A percentile compares a stretch with the other conserved stretches of the same genome.
Conservation (phyloP, 1,140 invertebrate species). For the Akabosia matsudoensis region DNA sequence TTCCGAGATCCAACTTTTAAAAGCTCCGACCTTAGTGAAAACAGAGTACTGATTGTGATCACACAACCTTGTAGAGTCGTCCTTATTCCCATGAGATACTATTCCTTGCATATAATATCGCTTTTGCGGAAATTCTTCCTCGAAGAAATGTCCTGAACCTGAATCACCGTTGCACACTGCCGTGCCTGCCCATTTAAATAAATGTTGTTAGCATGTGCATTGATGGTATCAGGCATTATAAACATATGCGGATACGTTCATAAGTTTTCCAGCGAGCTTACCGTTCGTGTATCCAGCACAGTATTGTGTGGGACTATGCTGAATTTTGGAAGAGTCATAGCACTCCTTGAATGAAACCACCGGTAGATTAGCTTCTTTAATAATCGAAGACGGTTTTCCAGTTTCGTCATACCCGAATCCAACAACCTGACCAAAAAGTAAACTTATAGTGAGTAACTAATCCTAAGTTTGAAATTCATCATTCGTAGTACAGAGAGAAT, state of each 20-base stretch:
- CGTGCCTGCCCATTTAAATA: slow-evolving; percentile 7
- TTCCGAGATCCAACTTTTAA: slow-evolving; percentile 34
- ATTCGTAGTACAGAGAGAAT: background rate
- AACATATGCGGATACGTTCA: too few relatives aligned
- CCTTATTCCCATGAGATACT: slow-evolving; percentile 31
- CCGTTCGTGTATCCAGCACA: slow-evolving; percentile 35
- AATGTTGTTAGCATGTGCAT: too few relatives aligned
- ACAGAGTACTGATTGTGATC: slow-evolving; percentile 32
- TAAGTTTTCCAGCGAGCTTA: background rate
- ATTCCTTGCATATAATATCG: slow-evolving; percentile 33
- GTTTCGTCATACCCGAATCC: slow-evolving; percentile 37
- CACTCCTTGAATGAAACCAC: slow-evolving; percentile 36
- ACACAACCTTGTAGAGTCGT: slow-evolving; percentile 21
- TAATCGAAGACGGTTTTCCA: slow-evolving; percentile 18
- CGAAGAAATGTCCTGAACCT: slow-evolving; percentile 30
- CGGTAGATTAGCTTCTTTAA: slow-evolving; percentile 31
- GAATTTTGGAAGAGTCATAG: slow-evolving; percentile 30
- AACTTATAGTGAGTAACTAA: background rate
- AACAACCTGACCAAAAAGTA: slow-evolving; percentile 24
- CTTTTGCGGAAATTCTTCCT: slow-evolving; percentile 24
- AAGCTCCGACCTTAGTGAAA: slow-evolving; percentile 32
- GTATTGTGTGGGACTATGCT: slow-evolving; percentile 28
- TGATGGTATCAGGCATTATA: background rate
- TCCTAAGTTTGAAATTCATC: too few relatives aligned
- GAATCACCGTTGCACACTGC: slow-evolving; percentile 28